These are phyloP conservation scores for Mungos mungo DNA, from an alignment of 2,113 vertebrate species.

Conservation along the genomic window DNA sequence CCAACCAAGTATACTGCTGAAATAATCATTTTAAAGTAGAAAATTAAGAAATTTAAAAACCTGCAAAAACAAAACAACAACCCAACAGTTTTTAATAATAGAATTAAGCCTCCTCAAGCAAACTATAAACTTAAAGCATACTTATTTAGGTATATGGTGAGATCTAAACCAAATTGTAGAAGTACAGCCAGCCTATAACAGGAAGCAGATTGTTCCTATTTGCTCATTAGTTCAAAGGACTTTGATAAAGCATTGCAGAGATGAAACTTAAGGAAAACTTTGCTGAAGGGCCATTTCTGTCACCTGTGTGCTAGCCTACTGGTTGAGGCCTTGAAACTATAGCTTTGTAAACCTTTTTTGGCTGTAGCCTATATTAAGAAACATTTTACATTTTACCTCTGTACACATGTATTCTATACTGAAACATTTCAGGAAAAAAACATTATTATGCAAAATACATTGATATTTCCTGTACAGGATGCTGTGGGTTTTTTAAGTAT, in stretches of 20 bases:
- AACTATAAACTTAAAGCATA: background rate
- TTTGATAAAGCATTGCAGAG: conserved; percentile 18
- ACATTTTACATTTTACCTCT: background rate
- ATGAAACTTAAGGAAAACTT: background rate
- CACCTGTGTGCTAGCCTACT: background rate
- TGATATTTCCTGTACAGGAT: background rate
- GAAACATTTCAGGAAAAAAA: background rate
- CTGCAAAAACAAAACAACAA: background rate
- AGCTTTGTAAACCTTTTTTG: background rate
- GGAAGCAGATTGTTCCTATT: background rate
- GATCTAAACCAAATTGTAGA: background rate
- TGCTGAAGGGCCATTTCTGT: conserved; percentile 14
- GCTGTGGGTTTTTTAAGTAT: background rate
- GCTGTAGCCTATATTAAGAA: background rate
- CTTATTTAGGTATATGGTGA: background rate
- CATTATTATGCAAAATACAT: background rate
- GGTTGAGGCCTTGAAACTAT: background rate
- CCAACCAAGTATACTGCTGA: conserved; percentile 15
- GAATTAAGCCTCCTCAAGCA: background rate
- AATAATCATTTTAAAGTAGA: background rate
- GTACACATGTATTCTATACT: background rate
- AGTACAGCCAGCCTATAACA: background rate
- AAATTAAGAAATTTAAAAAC: background rate
- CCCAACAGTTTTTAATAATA: background rate
- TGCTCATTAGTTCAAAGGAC: background rate